Evolutionary conservation across 2,113 vertebrate species (phyloP), one percentile per base, ranked within the genome.

Genomic region (Addax nasomaculatus): DNA sequence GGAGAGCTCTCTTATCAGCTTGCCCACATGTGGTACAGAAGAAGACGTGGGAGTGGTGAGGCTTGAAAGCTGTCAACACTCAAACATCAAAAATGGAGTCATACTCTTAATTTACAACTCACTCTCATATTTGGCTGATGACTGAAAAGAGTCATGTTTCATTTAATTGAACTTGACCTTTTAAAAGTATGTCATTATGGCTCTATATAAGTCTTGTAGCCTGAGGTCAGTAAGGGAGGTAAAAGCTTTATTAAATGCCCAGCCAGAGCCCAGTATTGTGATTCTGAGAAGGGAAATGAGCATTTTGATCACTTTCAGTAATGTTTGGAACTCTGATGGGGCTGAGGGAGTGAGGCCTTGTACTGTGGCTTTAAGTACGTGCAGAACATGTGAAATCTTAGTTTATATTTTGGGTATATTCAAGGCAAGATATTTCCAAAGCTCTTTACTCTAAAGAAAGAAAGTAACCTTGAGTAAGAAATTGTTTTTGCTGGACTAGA

Each of bases 121-220:
- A 60, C 36, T 33, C 25, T 84, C 64, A 89, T 92, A 76, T 92
- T 87, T 73, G 47, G 36, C 76, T 78, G 64, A 27, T 88, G 43
- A 78, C 45, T 79, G 67, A 92, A 85, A 73, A 62, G 67, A 45
- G 14, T 36, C 58, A 47, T 70, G 51, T 62, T 94, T 79, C 45
- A 70, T 89, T 96, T 85, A 79, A 70, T 17, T 94, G 67, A 73
- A 92, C 53, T 78, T 92, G 89, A 97, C 6, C 14, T 91, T 85
- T 7, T 89, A 47, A 51, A 78, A 91, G 47, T 43, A n/a, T 79
- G 29, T 85, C 95, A 55, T 92, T 85, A 60, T 33, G n/a, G 17
- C 58, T 45, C 21, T 85, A 21, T 53, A 5, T 49, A 62, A 79
- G 36, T 29, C 29, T n/a, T 89, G 0, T 73, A 85, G 70, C n/a